Evolutionary conservation across 2,888 invertebrate species (phyloP), one percentile per base, ranked within the genome.

Genomic region (Cerastoderma edule): DNA sequence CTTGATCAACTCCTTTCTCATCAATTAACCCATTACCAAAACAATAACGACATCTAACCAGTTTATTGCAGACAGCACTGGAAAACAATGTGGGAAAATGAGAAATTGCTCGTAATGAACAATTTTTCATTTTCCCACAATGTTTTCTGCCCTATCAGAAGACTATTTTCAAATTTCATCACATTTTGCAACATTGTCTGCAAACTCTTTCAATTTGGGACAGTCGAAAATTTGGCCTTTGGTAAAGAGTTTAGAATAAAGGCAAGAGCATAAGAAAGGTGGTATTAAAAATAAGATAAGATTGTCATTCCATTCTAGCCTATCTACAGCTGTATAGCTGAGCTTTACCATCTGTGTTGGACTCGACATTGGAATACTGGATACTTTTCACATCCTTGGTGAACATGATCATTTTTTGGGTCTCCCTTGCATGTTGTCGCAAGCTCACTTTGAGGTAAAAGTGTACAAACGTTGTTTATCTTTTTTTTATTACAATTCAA

Each of bases 331-430:
- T 13, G n/a, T 4, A 28, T 30, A 13, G 2, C 2, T 53, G n/a
- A 53, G n/a, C 10, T 13, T 30, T 60, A 60, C 60, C 60, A 60
- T 60, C 39, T 35, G 22, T 35, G 10, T 35, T 60, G 13, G 35
- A 24, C 4, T 60, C 60, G 16, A 44, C 39, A 24, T 60, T 2
- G 3, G 60, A 39, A 39, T 67, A 60, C 24, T 60, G 39, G 33
- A 60, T 60, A 24, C 60, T 72, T 32, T 73, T 64, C 10, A 85
- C 76, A 69, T 85, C 84, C 33, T 80, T 74, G 2, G 84, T 85
- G 65, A 83, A 85, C 72, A 80, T 66, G 27, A 84, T 80, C 50
- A 83, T 44, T 78, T 82, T 85, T 71, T 83, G 83, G 2, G 60
- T 60, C 24, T 60, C 60, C 22, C 24, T 35, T 60, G 60, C 60